Evolutionary conservation across 2,113 vertebrate species (phyloP).

Genomic region (Scytalopus superciliaris): DNA sequence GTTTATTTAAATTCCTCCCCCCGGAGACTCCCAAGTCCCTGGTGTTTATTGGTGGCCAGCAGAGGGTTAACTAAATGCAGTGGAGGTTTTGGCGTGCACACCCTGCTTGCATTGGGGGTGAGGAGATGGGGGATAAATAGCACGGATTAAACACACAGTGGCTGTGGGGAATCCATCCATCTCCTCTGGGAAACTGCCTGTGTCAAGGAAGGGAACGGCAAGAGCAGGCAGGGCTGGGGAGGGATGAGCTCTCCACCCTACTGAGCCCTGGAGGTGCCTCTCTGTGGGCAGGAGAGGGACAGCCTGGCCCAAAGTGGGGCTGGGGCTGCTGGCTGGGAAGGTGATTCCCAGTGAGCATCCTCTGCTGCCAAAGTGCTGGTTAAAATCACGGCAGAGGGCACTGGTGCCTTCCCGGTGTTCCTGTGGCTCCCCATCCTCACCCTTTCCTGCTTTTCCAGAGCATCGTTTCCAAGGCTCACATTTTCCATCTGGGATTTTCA

Average conservation of each 20-base stretch:
- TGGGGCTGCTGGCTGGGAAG: neutral
- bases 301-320: neutral
- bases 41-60: neutral
- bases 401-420: accelerated
- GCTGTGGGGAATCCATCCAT: constrained; percentile 21
- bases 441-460: neutral
- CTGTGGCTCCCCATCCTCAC: neutral
- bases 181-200: constrained; percentile 42
- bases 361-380: neutral
- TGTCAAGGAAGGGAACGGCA: neutral
- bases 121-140: constrained; percentile 24
- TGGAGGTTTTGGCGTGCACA: neutral
- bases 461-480: neutral
- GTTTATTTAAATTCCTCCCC: neutral
- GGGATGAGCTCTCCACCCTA: neutral
- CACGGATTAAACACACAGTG: neutral
- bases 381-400: neutral
- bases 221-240: neutral
- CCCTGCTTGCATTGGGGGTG: neutral
- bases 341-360: neutral
- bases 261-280: neutral
- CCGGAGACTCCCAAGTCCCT: neutral
- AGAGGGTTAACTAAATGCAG: constrained; percentile 8
- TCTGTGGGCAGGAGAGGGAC: neutral
- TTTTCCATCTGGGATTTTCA: neutral